These are phyloP conservation scores for Glaucidium brasilianum DNA, from an alignment of 2,113 vertebrate genomes.

Conservation along the genomic window DNA sequence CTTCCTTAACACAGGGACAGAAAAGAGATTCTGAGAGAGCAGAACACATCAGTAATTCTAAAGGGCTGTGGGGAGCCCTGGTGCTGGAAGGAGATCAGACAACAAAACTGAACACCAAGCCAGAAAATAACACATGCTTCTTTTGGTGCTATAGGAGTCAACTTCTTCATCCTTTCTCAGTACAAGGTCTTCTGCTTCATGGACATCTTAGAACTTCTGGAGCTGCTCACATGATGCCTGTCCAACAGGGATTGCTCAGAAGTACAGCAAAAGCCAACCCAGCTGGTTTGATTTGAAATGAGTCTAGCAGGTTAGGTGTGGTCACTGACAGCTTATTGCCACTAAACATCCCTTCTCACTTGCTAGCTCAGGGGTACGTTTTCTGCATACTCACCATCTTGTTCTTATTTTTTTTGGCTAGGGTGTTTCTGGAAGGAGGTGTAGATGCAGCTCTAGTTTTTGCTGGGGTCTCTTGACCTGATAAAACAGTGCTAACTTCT, in stretches of 20 bases:
- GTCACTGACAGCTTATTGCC: not conserved
- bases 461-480: constrained; percentile 56
- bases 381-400: constrained; percentile 66
- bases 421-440: constrained; percentile 69
- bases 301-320: not conserved
- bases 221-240: not conserved
- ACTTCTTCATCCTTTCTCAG: not conserved
- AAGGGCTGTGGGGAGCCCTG: not conserved
- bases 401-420: constrained; percentile 76
- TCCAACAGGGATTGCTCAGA: not conserved
- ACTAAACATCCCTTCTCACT: not conserved
- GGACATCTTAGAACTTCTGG: not conserved
- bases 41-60: not conserved
- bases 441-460: constrained; percentile 57
- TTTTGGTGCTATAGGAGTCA: not conserved
- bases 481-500: not conserved
- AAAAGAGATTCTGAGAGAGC: not conserved
- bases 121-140: not conserved
- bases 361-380: not conserved
- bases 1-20: not conserved
- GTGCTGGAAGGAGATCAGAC: not conserved
- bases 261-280: not conserved
- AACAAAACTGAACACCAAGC: not conserved
- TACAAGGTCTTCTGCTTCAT: not conserved
- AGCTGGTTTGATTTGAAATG: not conserved